Conservation (phyloP, 2,113 vertebrate genomes). For the Siniperca knerii region DNA sequence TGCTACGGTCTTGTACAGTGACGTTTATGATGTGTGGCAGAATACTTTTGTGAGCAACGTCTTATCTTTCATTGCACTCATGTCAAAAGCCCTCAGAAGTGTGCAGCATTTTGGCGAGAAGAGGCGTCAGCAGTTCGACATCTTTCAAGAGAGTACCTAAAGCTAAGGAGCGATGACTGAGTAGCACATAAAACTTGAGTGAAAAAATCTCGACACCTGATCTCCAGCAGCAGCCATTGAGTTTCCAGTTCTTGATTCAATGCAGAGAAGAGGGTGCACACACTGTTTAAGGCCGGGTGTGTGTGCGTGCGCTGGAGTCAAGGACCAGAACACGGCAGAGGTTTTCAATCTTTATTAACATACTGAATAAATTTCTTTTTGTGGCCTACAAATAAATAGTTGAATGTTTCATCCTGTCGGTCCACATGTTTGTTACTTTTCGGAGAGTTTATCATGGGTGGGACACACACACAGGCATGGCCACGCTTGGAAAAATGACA, state of each 20-base stretch:
- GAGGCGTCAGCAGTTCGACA: not conserved
- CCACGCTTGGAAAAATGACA: constrained; percentile 9
- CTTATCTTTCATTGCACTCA: not conserved
- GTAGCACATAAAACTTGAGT: not conserved
- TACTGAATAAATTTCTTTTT: constrained; percentile 68
- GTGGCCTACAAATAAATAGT: constrained; percentile 82
- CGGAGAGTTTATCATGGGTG: constrained; percentile 21
- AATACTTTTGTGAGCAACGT: not conserved
- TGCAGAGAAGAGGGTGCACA: too few relatives aligned
- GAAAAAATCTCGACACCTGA: not conserved
- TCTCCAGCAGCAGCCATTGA: accelerated
- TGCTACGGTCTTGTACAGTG: not conserved
- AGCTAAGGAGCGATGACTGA: not conserved
- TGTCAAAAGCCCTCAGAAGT: not conserved
- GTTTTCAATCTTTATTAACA: constrained; percentile 81
- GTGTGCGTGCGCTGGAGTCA: constrained; percentile 4
- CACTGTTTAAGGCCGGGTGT: not conserved
- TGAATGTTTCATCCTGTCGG: constrained; percentile 45
- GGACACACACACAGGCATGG: constrained; percentile 13
- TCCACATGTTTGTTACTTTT: constrained; percentile 39
- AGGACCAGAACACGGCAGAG: not conserved
- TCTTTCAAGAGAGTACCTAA: not conserved
- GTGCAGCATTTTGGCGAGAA: not conserved
- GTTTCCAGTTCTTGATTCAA: not conserved
- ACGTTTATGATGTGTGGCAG: too few relatives aligned